phyloP scores from a whole-genome alignment of 2,888 invertebrate genomes.

The Carterocephalus palaemon region DNA sequence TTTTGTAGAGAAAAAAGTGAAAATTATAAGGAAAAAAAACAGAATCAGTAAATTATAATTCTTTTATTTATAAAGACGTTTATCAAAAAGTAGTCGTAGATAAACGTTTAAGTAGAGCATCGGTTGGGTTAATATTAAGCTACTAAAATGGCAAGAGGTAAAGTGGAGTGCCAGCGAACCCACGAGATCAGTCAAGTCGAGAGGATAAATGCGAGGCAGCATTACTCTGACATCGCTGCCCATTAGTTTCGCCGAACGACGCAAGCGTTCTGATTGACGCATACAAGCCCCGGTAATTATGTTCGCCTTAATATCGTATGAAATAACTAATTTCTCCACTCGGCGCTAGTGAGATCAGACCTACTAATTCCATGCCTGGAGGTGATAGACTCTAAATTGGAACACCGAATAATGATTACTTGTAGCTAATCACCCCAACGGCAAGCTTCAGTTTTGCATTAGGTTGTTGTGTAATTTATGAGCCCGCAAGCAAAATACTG shows the following conservation, averaged over 20 bases:
- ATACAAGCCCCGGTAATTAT: slow-evolving; percentile 57
- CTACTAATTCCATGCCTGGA: slow-evolving; percentile 25
- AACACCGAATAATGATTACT: slow-evolving; percentile 19
- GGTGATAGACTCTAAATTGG: slow-evolving; percentile 28
- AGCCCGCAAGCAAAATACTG: slow-evolving; percentile 12
- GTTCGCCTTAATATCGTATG: slow-evolving; percentile 49
- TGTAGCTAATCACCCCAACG: slow-evolving; percentile 21
- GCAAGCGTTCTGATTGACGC: slow-evolving; percentile 48
- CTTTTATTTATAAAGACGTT: too few relatives aligned
- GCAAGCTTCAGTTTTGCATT: slow-evolving; percentile 25
- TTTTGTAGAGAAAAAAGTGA: too few relatives aligned
- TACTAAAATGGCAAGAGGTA: too few relatives aligned
- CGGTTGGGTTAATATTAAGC: too few relatives aligned
- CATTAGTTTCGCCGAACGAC: slow-evolving; percentile 43
- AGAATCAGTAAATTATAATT: too few relatives aligned
- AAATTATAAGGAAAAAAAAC: too few relatives aligned
- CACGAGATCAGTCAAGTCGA: slow-evolving; percentile 14
- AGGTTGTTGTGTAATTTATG: slow-evolving; percentile 23
- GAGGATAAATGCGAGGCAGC: slow-evolving; percentile 19
- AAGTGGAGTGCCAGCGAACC: slow-evolving; percentile 1
- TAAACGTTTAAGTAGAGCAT: too few relatives aligned
- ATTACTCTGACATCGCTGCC: slow-evolving; percentile 32
- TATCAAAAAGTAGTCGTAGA: too few relatives aligned
- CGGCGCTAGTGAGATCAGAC: slow-evolving; percentile 24
- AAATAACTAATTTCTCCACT: slow-evolving; percentile 39